Conservation (phyloP, 2,797 vertebrate species). For the Anolis apletophallus region DNA sequence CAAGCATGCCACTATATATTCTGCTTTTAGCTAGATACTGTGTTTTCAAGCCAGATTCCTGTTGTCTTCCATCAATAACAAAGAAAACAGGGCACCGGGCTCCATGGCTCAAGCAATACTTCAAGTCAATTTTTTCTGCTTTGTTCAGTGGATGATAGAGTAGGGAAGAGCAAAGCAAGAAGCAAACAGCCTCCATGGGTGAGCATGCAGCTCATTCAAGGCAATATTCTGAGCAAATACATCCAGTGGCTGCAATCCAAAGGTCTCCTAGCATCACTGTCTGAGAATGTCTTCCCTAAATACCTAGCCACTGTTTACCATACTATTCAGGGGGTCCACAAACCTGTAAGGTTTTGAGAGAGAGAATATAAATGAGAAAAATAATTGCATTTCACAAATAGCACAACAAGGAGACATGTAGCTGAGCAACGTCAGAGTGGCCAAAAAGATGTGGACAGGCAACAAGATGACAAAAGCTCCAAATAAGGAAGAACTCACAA, state of each 20-base stretch:
- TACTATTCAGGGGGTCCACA: neutral
- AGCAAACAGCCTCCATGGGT: neutral
- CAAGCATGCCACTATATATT: neutral
- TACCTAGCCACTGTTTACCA: neutral
- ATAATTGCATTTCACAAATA: neutral
- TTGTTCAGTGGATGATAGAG: too few relatives aligned
- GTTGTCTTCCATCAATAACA: neutral
- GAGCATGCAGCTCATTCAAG: neutral
- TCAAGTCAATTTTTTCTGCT: neutral
- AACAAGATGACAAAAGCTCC: too few relatives aligned
- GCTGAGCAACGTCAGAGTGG: too few relatives aligned
- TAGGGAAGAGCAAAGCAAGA: neutral
- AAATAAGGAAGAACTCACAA: too few relatives aligned
- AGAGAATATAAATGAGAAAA: too few relatives aligned
- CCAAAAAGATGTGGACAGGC: too few relatives aligned
- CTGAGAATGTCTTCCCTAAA: neutral
- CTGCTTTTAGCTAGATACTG: neutral
- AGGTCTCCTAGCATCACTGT: neutral
- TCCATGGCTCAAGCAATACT: neutral
- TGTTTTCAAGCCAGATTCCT: neutral
- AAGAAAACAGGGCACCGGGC: neutral
- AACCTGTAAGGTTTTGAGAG: neutral
- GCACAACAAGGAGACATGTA: too few relatives aligned
- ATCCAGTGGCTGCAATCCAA: neutral
- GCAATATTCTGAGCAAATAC: neutral